Base-by-base conservation (phyloP, 2,888 invertebrate species). In the Nycteola revayana region DNA sequence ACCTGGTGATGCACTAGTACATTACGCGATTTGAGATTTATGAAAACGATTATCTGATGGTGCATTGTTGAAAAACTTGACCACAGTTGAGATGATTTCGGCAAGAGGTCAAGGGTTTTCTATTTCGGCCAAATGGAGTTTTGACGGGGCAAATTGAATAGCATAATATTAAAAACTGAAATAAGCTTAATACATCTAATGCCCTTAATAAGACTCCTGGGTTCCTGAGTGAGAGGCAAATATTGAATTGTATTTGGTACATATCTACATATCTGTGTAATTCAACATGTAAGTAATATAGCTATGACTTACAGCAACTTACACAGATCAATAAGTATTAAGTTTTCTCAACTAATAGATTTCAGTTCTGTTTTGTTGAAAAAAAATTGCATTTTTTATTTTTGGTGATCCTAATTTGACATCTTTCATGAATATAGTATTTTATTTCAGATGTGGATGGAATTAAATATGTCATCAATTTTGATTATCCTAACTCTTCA, bases 391-490 rank as follows among this genome's bases (percentile, higher is more conserved):
- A 32, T 39, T 42, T 28, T 32, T 36, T 6, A n/a, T 28, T 28
- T 11, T 4, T 1, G 2, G 4, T 6, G 4, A 9, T 9, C 11
- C 18, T 29, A 3, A 9, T 28, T 9, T 28, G 2, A 39, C 48
- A 49, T 55, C 41, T 59, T 49, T 33, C 59, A 59, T 41, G 60
- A 49, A 60, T 34, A 32, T 40, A 10, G 29, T 22, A 34, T 11
- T 39, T 35, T 41, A 59, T 81, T 87, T 69, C 91, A 98, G 97
- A 98, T 93, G 97, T 98, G 72, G 96, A 97, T 79, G 97, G 97
- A 75, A 96, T 98, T 69, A 97, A 96, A 89, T 97, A 94, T 90
- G 98, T 98, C 54, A 96, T 98, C 77, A 98, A 98, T 90, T 97
- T 94, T 90, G 98, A 98, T 90, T 98, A 97, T 85, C 98, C 98